Percentiles rank a stretch among this genome's conserved stretches.
Conservation (phyloP, 2,797 vertebrate species). For the Australoheros facetus region DNA sequence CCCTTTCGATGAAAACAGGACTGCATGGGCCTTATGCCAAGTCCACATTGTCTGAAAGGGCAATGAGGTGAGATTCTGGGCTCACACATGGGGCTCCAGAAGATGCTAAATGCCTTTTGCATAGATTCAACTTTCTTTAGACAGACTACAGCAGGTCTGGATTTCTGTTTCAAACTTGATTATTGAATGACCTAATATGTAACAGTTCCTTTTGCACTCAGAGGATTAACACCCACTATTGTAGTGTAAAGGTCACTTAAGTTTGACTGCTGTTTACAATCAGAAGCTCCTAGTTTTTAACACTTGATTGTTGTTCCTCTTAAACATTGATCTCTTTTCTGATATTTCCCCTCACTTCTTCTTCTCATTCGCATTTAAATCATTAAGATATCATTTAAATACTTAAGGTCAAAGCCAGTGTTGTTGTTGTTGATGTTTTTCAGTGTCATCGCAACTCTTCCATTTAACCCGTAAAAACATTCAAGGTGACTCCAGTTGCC, state of each 20-base stretch:
- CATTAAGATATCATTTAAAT: background rate
- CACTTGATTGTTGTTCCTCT: background rate
- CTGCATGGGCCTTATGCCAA: slow-evolving; percentile 21
- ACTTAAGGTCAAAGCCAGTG: slow-evolving; percentile 13
- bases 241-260: slow-evolving; percentile 1
- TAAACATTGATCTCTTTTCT: background rate
- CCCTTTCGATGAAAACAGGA: slow-evolving; percentile 44
- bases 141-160: slow-evolving; percentile 35
- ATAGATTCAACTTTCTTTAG: slow-evolving; percentile 33
- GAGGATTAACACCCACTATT: slow-evolving; percentile 22
- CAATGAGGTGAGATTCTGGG: slow-evolving; percentile 63
- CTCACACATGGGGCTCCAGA: slow-evolving; percentile 28
- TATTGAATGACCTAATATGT: slow-evolving; percentile 39
- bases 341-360: background rate
- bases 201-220: slow-evolving; percentile 26
- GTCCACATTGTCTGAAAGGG: slow-evolving; percentile 54
- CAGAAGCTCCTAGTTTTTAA: background rate
- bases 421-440: slow-evolving; percentile 13
- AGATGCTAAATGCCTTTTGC: slow-evolving; percentile 49
- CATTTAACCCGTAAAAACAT: slow-evolving; percentile 26
- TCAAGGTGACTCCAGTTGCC: slow-evolving; percentile 34
- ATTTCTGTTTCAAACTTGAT: slow-evolving; percentile 46
- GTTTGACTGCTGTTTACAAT: slow-evolving; percentile 5
- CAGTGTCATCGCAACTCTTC: background rate
- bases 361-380: background rate